A percentile compares a stretch with the other conserved stretches of the same genome.
phyloP scores from a whole-genome alignment of 2,888 invertebrate species.

The Erpobdella octoculata region DNA sequence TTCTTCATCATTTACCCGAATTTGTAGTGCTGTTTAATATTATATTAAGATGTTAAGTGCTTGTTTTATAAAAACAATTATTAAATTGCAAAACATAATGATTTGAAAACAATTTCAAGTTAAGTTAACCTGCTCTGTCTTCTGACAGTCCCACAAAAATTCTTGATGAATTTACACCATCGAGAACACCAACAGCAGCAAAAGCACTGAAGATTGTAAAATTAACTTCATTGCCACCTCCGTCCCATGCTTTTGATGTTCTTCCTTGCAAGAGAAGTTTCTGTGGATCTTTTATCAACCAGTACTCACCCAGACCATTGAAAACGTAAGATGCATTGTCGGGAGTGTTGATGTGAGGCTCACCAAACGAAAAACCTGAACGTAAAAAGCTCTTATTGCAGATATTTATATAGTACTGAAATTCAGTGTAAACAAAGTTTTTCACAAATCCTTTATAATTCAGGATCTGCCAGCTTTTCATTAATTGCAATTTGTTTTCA shows the following conservation, averaged over 20 bases:
- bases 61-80: no score
- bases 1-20: no score
- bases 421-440: neutral
- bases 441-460: no score
- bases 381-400: neutral
- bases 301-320: slow-evolving; percentile 19
- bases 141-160: neutral
- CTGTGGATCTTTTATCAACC: neutral
- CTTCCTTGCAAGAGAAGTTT: slow-evolving; percentile 15
- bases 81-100: no score
- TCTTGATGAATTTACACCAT: slow-evolving; percentile 2
- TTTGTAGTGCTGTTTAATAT: no score
- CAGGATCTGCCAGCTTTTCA: no score
- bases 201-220: slow-evolving; percentile 24
- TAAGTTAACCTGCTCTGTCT: neutral
- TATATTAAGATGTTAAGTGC: no score
- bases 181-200: slow-evolving; percentile 5
- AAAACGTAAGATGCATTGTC: slow-evolving; percentile 16
- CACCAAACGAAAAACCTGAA: slow-evolving; percentile 12
- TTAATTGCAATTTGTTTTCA: no score
- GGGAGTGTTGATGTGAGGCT: slow-evolving; percentile 21
- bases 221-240: neutral
- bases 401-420: neutral
- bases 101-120: no score
- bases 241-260: slow-evolving; percentile 2